Evolutionary conservation across 2,888 invertebrate genomes (phyloP), one percentile per base, ranked within the genome.

Genomic region (Philonicus albiceps): DNA sequence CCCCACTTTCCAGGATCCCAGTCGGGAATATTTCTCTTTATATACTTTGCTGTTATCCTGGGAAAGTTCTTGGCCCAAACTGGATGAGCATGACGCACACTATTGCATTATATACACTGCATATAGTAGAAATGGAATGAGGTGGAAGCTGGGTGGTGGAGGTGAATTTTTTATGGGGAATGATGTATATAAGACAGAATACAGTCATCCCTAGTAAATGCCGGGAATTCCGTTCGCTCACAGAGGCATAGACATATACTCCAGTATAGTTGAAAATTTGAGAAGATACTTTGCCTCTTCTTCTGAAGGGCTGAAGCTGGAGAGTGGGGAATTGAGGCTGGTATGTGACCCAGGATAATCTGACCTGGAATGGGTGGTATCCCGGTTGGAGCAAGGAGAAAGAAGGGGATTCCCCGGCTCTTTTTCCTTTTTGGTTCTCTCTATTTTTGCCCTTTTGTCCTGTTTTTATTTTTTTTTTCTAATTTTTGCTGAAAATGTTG

Each of bases 171-270:
- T n/a, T 3, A 2, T 40, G 13, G 19, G 53, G 19, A 37, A 43
- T 53, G 19, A 7, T 53, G 11, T 64, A 64, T 27, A 64, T 64
- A 64, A 19, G 4, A 8, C 19, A 30, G 74, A 74, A 13, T 53
- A 80, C 30, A 80, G 80, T 81, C 81, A 81, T 81, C 81, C 81
- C 49, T 22, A 64, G 55, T 81, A 81, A 81, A 81, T 81, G 13
- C 53, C 49, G 81, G 81, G 81, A 81, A 55, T 81, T 81, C 81
- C 81, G 64, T 31, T 64, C 64, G 64, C 64, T 81, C 31, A 81
- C 64, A 81, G 37, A 31, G 30, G 34, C 37, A 81, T 64, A 34
- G 13, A 81, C 34, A 64, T 64, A 81, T 34, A 34, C 55, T 64
- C 22, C 22, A 55, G 6, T 64, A 19, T 64, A 55, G 81, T 81